Percentiles rank a stretch among this genome's conserved stretches.
These are phyloP conservation scores for Propithecus perrieri DNA, from an alignment of 2,797 vertebrate genomes.

Conservation along the genomic window DNA sequence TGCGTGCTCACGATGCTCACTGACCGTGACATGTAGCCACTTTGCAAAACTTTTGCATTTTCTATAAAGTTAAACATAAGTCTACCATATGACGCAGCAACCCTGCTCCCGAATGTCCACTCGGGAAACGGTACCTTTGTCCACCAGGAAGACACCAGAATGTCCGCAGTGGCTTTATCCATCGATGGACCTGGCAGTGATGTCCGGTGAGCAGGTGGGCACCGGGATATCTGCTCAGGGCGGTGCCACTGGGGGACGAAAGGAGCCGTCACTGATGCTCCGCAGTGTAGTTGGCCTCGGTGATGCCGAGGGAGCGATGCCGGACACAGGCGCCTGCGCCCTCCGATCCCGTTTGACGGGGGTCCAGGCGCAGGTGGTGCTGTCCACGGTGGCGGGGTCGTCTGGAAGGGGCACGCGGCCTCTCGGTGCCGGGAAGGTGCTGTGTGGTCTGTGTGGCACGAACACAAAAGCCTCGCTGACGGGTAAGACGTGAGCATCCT, in stretches of 20 bases:
- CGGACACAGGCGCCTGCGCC: no score
- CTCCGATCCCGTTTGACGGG: fast-evolving
- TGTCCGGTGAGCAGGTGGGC: no score
- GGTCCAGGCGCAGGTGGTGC: no score
- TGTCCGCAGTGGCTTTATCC: fast-evolving
- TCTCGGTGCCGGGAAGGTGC: no score
- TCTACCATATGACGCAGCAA: neutral
- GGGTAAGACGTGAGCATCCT: neutral
- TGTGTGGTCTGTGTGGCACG: fast-evolving
- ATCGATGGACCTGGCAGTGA: fast-evolving
- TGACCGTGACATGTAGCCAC: no score
- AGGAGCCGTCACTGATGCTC: no score
- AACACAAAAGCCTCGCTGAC: no score
- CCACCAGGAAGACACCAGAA: fast-evolving
- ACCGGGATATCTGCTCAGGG: fast-evolving
- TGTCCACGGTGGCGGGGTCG: neutral
- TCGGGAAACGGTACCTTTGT: neutral
- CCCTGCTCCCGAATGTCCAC: fast-evolving
- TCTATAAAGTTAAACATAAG: neutral
- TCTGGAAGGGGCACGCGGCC: neutral
- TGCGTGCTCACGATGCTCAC: no score
- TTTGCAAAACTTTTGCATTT: neutral
- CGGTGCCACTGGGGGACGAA: no score
- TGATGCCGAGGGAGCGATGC: no score
- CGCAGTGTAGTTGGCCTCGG: no score